Conservation (phyloP, 2,888 invertebrate genomes). For the Clitarchus hookeri region DNA sequence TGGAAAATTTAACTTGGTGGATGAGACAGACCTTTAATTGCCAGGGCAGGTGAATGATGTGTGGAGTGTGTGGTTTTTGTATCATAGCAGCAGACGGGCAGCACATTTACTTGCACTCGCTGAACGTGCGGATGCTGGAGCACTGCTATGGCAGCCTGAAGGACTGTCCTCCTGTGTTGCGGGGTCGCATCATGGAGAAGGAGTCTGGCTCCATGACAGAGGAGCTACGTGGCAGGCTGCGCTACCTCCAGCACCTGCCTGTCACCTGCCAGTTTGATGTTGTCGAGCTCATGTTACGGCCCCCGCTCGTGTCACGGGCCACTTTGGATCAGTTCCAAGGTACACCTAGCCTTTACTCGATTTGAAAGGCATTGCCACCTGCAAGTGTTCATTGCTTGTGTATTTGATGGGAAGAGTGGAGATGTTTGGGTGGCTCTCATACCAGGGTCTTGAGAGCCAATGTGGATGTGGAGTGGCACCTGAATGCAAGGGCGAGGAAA, state of each 20-base stretch:
- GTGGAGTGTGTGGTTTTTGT: conserved; percentile 33
- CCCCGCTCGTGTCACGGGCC: conserved; percentile 70
- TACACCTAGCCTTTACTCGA: conserved; percentile 49
- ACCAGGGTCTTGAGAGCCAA: too few species aligned
- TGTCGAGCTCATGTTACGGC: conserved; percentile 80
- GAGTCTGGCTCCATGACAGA: conserved; percentile 85
- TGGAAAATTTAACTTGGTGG: too few species aligned
- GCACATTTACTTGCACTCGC: conserved; percentile 86
- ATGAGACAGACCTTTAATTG: too few species aligned
- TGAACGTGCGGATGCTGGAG: conserved; percentile 89
- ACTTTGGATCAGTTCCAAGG: conserved; percentile 73
- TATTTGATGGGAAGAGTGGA: too few species aligned
- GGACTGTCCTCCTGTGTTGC: conserved; percentile 72
- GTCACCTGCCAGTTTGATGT: conserved; percentile 88
- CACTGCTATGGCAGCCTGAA: conserved; percentile 83
- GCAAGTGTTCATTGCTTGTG: too few species aligned
- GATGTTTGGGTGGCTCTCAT: too few species aligned
- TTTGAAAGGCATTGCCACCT: too few species aligned
- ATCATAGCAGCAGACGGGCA: conserved; percentile 85
- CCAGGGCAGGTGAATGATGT: too few species aligned
- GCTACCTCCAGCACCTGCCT: conserved; percentile 85
- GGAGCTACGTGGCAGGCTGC: conserved; percentile 73
- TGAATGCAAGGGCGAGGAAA: too few species aligned
- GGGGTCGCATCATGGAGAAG: conserved; percentile 82
- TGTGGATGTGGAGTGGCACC: too few species aligned